These are phyloP conservation scores for Leptoclinus maculatus DNA, from an alignment of 2,797 vertebrate species.

Conservation along the genomic window DNA sequence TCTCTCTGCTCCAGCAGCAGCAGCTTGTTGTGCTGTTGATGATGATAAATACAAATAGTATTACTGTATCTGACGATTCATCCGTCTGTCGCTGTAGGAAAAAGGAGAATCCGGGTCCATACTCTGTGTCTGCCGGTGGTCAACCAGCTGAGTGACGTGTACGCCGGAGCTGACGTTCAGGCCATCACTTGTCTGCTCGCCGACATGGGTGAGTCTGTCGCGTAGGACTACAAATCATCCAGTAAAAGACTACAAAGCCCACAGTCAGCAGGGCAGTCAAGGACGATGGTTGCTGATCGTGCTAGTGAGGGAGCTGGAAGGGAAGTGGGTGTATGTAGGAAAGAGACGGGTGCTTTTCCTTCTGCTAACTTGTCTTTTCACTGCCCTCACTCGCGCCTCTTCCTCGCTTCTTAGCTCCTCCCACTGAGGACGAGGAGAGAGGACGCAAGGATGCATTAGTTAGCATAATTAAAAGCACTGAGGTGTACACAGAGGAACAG, in stretches of 20 bases:
- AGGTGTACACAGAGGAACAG: too few species aligned
- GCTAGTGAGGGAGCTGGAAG: neutral
- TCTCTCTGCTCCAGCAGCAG: neutral
- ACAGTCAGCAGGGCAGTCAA: neutral
- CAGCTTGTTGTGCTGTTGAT: too few species aligned
- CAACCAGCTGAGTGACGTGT: constrained; percentile 92
- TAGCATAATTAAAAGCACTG: too few species aligned
- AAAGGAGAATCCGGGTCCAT: constrained; percentile 95
- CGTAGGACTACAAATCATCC: too few species aligned
- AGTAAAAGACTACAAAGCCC: too few species aligned
- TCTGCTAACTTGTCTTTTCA: too few species aligned
- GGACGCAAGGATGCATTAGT: too few species aligned
- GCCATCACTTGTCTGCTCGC: constrained; percentile 94
- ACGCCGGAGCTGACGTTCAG: constrained; percentile 94
- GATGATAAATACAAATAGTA: neutral
- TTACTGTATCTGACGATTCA: neutral
- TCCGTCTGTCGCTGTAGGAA: constrained; percentile 80
- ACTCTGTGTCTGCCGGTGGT: constrained; percentile 96
- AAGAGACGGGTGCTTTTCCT: too few species aligned
- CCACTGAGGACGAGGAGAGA: too few species aligned
- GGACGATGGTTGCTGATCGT: neutral
- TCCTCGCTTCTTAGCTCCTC: too few species aligned
- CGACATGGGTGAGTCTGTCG: constrained; percentile 92
- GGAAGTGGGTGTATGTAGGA: too few species aligned
- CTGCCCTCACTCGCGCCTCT: too few species aligned